Evolutionary conservation across 2,113 vertebrate genomes (phyloP), one percentile per base, ranked within the genome.

Genomic region (Globicephala melas): DNA sequence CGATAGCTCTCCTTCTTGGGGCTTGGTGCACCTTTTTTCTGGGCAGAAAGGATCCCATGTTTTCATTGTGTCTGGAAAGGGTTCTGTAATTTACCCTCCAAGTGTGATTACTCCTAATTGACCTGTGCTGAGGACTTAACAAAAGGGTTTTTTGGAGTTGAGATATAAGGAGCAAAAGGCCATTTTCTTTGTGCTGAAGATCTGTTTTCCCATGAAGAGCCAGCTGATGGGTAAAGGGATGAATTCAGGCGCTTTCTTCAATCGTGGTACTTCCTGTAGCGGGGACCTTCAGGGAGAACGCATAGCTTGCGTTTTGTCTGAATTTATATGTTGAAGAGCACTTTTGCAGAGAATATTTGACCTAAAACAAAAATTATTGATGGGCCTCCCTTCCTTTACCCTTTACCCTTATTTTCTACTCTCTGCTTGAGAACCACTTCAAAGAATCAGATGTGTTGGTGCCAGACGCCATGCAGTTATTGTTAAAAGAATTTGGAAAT

Each of bases 371-470:
- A 93, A 96, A 77, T 88, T 95, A 81, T 73, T 74, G 95, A 96
- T 97, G 92, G 92, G 93, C 95, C 96, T 95, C 96, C 71, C 68
- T 92, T 94, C 63, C 4, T 62, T 94, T 97, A 44, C 80, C 50
- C 84, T 92, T 92, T 95, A 87, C 55, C 79, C 73, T 53, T 85
- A 38, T 90, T 84, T 92, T 95, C 73, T 87, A 17, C 86, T 96
- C 98, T 85, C 23, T 79, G 41, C 21, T 91, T 80, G 96, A 98
- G 97, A 98, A 98, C 91, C 89, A 98, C 98, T 99, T 99, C 98
- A 99, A 98, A 99, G 98, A 95, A 96, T 99, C 96, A 97, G 98
- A 99, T 98, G 98, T 98, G 98, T 97, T 97, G 98, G 97, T 98
- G 98, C 98, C 98, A 98, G 98, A 98, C 20, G 95, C 98, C 96